Percentiles rank a stretch among this genome's conserved stretches.
Evolutionary conservation across 2,113 vertebrate species (phyloP).

Genomic region (Carassius carassius): DNA sequence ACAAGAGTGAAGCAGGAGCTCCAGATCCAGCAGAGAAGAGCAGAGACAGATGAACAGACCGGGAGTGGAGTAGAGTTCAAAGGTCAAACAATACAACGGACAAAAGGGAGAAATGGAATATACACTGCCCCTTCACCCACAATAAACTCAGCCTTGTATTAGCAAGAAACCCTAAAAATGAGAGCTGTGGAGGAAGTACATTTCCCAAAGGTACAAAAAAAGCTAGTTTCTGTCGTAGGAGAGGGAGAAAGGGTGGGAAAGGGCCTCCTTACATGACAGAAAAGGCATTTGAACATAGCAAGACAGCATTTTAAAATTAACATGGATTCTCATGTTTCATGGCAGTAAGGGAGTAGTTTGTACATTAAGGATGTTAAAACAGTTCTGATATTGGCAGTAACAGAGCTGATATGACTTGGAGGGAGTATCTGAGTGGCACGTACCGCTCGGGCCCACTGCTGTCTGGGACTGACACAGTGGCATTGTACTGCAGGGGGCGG

Average conservation of each 20-base stretch:
- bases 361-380: conserved; percentile 72
- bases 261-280: conserved; percentile 48
- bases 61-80: conserved; percentile 34
- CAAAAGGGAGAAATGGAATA: conserved; percentile 27
- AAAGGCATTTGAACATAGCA: conserved; percentile 53
- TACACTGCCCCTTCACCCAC: conserved; percentile 43
- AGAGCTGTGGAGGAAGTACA: not conserved
- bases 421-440: conserved; percentile 92
- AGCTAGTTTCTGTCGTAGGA: conserved; percentile 37
- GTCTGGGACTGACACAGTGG: conserved; percentile 99
- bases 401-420: conserved; percentile 66
- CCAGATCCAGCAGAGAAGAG: conserved; percentile 78
- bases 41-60: conserved; percentile 71
- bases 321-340: conserved; percentile 51
- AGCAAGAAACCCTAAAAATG: conserved; percentile 39
- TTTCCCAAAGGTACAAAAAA: conserved; percentile 25
- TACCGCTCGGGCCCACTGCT: conserved; percentile 99
- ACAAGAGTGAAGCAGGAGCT: conserved; percentile 66
- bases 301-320: conserved; percentile 16
- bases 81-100: conserved; percentile 26
- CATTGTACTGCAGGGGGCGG: conserved; percentile 99
- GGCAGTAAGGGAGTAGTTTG: conserved; percentile 54
- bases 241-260: conserved; percentile 30
- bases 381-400: conserved; percentile 90
- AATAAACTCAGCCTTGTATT: conserved; percentile 18